phyloP scores from a whole-genome alignment of 2,888 invertebrate genomes.

The Cosmorhoe ocellata region DNA sequence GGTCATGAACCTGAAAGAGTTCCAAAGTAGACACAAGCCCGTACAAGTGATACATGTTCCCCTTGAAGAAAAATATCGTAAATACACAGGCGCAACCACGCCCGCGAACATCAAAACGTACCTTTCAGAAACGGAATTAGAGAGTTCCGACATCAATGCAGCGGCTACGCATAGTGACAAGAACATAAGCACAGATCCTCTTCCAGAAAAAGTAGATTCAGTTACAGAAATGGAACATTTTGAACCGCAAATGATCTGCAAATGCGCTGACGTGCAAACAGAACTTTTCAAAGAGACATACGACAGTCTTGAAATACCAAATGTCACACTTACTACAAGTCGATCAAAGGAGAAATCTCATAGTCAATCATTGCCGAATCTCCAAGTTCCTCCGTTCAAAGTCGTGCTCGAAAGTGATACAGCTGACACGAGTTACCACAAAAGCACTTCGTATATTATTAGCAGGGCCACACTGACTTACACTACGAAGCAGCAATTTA shows the following conservation, averaged over 20 bases:
- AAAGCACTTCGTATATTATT: slow-evolving; percentile 62
- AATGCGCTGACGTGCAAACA: slow-evolving; percentile 41
- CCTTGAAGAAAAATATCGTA: slow-evolving; percentile 45
- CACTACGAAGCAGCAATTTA: slow-evolving; percentile 67
- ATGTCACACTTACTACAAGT: slow-evolving; percentile 62
- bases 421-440: slow-evolving; percentile 41
- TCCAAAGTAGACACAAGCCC: slow-evolving; percentile 42
- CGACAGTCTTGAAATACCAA: slow-evolving; percentile 72
- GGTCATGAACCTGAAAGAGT: slow-evolving; percentile 40
- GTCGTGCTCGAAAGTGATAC: slow-evolving; percentile 40
- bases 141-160: slow-evolving; percentile 42
- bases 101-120: not conserved
- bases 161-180: slow-evolving; percentile 42
- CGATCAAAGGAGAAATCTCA: slow-evolving; percentile 51
- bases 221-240: slow-evolving; percentile 48
- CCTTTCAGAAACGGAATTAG: slow-evolving; percentile 17
- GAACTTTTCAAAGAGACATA: slow-evolving; percentile 49
- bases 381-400: slow-evolving; percentile 46
- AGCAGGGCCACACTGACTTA: slow-evolving; percentile 69
- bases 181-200: slow-evolving; percentile 47
- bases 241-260: slow-evolving; percentile 40
- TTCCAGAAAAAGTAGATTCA: slow-evolving; percentile 42
- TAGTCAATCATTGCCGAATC: slow-evolving; percentile 52
- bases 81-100: slow-evolving; percentile 22
- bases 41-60: slow-evolving; percentile 58